Conservation (phyloP, 1,140 invertebrate genomes). For the Drosophila insularis region DNA sequence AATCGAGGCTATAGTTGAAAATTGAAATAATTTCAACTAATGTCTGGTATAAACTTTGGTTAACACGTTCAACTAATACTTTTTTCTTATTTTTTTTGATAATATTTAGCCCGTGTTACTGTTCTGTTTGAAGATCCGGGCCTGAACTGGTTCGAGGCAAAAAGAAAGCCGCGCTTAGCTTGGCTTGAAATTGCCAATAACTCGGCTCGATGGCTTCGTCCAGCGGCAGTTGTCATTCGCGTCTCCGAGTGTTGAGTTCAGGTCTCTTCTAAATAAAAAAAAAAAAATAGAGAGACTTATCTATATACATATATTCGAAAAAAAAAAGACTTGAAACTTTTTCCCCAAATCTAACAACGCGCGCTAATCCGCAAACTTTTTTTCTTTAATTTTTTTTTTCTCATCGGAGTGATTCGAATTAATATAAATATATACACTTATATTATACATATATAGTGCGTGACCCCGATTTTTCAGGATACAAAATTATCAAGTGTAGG, state of each 20-base stretch:
- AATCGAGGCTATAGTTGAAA: neutral
- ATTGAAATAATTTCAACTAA: no score
- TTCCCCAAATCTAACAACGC: constrained; percentile 20
- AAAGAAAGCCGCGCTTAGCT: constrained; percentile 58
- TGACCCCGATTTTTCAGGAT: constrained; percentile 23
- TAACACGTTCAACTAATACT: no score
- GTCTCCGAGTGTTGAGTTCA: constrained; percentile 68
- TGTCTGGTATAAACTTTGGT: no score
- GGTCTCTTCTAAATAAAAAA: constrained; percentile 14
- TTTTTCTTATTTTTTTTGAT: neutral
- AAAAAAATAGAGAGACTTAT: no score
- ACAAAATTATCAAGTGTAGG: constrained; percentile 34
- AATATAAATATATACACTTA: constrained; percentile 10
- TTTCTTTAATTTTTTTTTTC: constrained; percentile 31
- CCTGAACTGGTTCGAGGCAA: constrained; percentile 58
- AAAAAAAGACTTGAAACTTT: no score
- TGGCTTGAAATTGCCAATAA: constrained; percentile 65
- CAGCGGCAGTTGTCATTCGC: constrained; percentile 72
- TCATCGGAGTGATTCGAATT: constrained; percentile 18
- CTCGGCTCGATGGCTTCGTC: constrained; percentile 61
- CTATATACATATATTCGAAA: no score
- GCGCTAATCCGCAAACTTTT: constrained; percentile 36
- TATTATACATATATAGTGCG: constrained; percentile 21
- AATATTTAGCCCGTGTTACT: neutral
- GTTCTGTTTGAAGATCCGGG: neutral